These are phyloP conservation scores for Misgurnus anguillicaudatus DNA, from an alignment of 2,113 vertebrate species.

Conservation along the genomic window DNA sequence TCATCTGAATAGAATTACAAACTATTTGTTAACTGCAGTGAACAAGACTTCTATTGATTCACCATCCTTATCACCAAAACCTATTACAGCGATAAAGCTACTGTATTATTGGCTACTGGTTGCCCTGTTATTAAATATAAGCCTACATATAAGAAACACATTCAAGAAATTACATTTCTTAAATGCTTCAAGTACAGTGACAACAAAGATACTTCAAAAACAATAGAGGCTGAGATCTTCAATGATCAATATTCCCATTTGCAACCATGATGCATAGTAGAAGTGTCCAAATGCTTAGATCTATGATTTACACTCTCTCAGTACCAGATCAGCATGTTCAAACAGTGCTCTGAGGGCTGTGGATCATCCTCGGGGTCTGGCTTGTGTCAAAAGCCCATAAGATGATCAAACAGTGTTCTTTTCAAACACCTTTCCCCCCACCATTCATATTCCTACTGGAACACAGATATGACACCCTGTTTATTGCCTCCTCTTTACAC, in stretches of 20 bases:
- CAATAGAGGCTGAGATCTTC: background rate
- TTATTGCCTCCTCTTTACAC: conserved; percentile 49
- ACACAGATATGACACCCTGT: conserved; percentile 43
- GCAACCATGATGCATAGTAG: background rate
- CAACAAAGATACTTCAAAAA: background rate
- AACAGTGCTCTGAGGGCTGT: conserved; percentile 26
- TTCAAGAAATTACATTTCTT: background rate
- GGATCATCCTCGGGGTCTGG: conserved; percentile 42
- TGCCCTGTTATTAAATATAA: conserved; percentile 17
- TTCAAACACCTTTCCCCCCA: conserved; percentile 40
- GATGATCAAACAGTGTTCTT: conserved; percentile 43
- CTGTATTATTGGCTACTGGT: conserved; percentile 24
- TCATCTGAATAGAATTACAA: conserved; percentile 8
- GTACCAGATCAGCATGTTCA: background rate
- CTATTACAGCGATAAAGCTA: conserved; percentile 20
- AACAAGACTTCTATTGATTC: conserved; percentile 4
- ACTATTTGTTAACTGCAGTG: background rate
- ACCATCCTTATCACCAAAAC: conserved; percentile 23
- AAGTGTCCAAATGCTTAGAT: conserved; percentile 15
- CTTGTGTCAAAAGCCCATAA: conserved; percentile 41
- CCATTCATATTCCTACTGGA: conserved; percentile 43
- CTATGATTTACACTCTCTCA: conserved; percentile 30
- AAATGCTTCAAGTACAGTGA: background rate
- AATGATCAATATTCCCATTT: background rate
- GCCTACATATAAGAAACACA: background rate